Percentiles rank a stretch among this genome's conserved stretches.
phyloP scores from a whole-genome alignment of 2,888 invertebrate species.

The Drosophila cognata region DNA sequence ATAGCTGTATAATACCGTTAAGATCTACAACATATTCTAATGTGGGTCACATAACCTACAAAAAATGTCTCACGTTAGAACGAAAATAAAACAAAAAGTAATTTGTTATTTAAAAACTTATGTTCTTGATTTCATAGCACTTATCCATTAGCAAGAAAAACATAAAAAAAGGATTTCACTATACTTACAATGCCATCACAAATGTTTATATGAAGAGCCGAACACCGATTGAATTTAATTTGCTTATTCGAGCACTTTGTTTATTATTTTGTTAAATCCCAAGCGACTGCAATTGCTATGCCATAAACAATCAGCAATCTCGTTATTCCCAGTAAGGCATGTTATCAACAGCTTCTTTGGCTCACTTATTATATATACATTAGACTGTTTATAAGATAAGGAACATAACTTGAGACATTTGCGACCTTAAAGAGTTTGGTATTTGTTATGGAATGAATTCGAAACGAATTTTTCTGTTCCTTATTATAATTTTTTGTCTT shows the following conservation, averaged over 20 bases:
- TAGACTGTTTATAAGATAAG: not conserved
- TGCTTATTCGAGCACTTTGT: not conserved
- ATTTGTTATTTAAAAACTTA: not conserved
- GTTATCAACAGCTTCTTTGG: not conserved
- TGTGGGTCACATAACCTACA: not conserved
- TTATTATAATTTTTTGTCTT: not conserved
- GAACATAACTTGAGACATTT: not conserved
- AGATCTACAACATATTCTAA: not conserved
- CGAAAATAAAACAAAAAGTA: not conserved
- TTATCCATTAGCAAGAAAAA: not conserved
- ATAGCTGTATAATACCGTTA: not conserved
- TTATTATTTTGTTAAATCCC: not conserved
- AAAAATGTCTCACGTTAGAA: not conserved
- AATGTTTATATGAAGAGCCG: not conserved
- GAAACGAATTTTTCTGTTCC: not conserved
- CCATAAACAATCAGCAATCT: not conserved
- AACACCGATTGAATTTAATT: not conserved
- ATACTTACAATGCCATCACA: not conserved
- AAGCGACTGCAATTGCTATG: no score
- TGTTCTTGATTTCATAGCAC: not conserved
- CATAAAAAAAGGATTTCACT: not conserved
- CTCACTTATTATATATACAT: not conserved
- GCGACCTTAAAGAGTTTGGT: not conserved
- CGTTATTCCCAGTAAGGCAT: not conserved
- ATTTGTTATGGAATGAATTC: not conserved